A percentile compares a stretch with the other conserved stretches of the same genome.
Conservation (phyloP, 1,140 invertebrate genomes). For the Calliphora vicina region DNA sequence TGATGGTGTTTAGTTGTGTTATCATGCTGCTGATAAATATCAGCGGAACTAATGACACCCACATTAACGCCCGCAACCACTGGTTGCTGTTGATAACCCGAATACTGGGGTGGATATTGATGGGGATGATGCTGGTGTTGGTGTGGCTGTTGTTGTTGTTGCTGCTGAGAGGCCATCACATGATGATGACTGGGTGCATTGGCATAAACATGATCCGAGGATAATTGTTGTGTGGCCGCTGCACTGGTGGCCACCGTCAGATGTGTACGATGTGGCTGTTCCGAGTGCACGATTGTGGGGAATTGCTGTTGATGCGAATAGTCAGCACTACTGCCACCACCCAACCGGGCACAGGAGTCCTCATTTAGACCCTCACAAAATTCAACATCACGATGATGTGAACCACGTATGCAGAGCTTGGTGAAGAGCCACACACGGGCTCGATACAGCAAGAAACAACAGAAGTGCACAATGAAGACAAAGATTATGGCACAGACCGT, state of each 20-base stretch:
- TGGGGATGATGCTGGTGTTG: constrained; percentile 38
- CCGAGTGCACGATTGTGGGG: constrained; percentile 54
- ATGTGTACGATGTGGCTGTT: constrained; percentile 49
- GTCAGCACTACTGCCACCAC: constrained; percentile 52
- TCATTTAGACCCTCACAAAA: constrained; percentile 58
- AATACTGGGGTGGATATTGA: constrained; percentile 54
- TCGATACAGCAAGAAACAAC: constrained; percentile 62
- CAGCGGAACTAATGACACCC: constrained; percentile 58
- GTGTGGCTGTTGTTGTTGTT: constrained; percentile 42
- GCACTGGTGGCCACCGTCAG: constrained; percentile 26
- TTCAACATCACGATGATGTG: constrained; percentile 55
- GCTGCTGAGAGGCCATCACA: constrained; percentile 44
- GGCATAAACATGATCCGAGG: constrained; percentile 29
- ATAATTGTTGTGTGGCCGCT: neutral
- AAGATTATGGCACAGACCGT: constrained; percentile 67
- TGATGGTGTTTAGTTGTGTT: constrained; percentile 41
- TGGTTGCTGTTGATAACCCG: constrained; percentile 58
- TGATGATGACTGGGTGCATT: constrained; percentile 34
- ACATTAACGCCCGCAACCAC: constrained; percentile 59
- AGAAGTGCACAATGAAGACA: constrained; percentile 64
- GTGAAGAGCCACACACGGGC: constrained; percentile 61
- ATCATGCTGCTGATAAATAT: constrained; percentile 52
- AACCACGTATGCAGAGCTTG: constrained; percentile 59
- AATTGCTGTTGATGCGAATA: constrained; percentile 61
- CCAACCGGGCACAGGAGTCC: constrained; percentile 55